These are phyloP conservation scores for Augiades crinisus DNA, from an alignment of 2,888 invertebrate genomes.

Conservation along the genomic window DNA sequence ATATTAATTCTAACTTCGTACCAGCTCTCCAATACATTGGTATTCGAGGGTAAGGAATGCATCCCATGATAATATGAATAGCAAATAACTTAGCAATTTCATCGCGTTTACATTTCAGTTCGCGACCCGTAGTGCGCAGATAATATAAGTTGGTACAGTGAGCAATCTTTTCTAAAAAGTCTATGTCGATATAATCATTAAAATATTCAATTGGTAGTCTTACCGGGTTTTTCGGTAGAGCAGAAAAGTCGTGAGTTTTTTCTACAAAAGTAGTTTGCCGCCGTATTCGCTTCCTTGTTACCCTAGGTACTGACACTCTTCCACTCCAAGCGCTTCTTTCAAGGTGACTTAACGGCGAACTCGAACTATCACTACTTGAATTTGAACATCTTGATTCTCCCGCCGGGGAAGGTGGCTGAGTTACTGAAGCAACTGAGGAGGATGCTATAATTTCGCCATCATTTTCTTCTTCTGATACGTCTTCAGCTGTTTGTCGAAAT, in stretches of 20 bases:
- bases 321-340: no score
- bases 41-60: slow-evolving; percentile 31
- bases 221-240: background rate
- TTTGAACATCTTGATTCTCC: background rate
- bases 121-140: background rate
- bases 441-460: no score
- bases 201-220: slow-evolving; percentile 5
- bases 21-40: slow-evolving; percentile 28
- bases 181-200: background rate
- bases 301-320: background rate
- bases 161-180: background rate
- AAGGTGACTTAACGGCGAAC: no score
- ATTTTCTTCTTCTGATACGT: background rate
- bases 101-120: background rate
- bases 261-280: background rate
- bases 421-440: no score
- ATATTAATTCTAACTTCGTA: slow-evolving; percentile 16
- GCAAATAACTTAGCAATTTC: slow-evolving; percentile 30
- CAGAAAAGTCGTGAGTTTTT: background rate
- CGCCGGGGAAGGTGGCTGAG: background rate
- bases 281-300: background rate
- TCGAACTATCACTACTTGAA: background rate
- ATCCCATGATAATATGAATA: slow-evolving; percentile 29
- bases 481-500: background rate
- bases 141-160: background rate